Base-by-base conservation (phyloP, 2,113 vertebrate species). In the Danio rerio region DNA sequence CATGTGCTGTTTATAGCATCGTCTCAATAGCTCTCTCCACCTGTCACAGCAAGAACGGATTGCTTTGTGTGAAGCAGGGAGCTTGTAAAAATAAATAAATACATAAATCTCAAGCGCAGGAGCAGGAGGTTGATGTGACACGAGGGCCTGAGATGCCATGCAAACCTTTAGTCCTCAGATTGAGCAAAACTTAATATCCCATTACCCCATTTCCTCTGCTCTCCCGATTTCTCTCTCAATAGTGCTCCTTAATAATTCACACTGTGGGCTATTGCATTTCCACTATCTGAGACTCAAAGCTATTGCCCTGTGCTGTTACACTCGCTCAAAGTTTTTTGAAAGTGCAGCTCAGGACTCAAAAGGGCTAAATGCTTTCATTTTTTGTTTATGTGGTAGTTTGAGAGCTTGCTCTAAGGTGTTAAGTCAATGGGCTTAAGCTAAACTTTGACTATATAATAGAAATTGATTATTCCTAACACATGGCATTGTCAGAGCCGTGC, bases 211-310 rank as follows among this genome's bases (percentile, higher is more conserved):
- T 59, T 63, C 49, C 77, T 61, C 55, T 65, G 43, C 65, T 81
- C 81, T 73, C 13, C 16, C 8, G 13, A 77, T 50, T 69, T 79
- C 68, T 74, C 70, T 75, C 82, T 72, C 88, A 87, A 72, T 72
- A 75, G 70, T 69, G 42, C 83, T 89, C 58, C 12, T 83, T 86
- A 84, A 86, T 86, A 88, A 86, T 73, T 91, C 78, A 87, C 76
- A 16, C 78, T 20, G n/a, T 3, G 16, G 63, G 82, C 66, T 87
- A 78, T 82, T 85, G 87, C 84, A 71, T 81, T 89, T 86, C 78
- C 80, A 80, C 83, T 86, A 82, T 59, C 77, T 69, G 69, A 81
- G 84, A 18, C 6, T 31, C 83, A 85, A 86, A 85, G 61, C 63
- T 81, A 76, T 79, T 77, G 58, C 74, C 87, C 83, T 45, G n/a